Evolutionary conservation across 2,888 invertebrate genomes (phyloP).

Genomic region (Torymus texanus): DNA sequence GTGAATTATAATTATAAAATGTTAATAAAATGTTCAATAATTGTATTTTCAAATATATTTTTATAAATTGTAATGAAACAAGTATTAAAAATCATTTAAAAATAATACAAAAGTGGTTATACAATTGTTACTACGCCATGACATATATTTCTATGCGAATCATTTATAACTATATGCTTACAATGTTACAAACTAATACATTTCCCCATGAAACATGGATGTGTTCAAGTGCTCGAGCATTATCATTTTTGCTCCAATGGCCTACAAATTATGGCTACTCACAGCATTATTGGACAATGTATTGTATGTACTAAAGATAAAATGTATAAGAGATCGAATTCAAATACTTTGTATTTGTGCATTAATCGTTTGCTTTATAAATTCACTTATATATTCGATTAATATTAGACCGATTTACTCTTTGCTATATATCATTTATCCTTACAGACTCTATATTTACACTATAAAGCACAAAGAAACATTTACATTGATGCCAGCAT

Average conservation of each 20-base stretch:
- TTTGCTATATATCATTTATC: constrained; percentile 28
- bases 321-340: constrained; percentile 44
- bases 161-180: constrained; percentile 38
- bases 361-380: constrained; percentile 36
- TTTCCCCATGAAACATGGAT: constrained; percentile 20
- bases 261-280: constrained; percentile 53
- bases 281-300: constrained; percentile 53
- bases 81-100: constrained; percentile 40
- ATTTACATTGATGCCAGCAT: constrained; percentile 42
- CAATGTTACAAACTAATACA: constrained; percentile 42
- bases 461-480: constrained; percentile 54
- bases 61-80: constrained; percentile 51
- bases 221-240: not conserved
- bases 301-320: constrained; percentile 42
- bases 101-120: constrained; percentile 45
- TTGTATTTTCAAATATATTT: constrained; percentile 54
- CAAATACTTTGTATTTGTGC: constrained; percentile 47
- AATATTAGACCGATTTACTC: constrained; percentile 45
- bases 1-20: constrained; percentile 51
- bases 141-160: constrained; percentile 32
- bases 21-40: constrained; percentile 44
- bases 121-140: constrained; percentile 32
- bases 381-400: constrained; percentile 29
- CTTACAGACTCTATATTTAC: constrained; percentile 52
- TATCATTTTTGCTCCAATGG: constrained; percentile 24